Evolutionary conservation across 2,797 vertebrate species (phyloP).

Genomic region (Cephalopachus bancanus): DNA sequence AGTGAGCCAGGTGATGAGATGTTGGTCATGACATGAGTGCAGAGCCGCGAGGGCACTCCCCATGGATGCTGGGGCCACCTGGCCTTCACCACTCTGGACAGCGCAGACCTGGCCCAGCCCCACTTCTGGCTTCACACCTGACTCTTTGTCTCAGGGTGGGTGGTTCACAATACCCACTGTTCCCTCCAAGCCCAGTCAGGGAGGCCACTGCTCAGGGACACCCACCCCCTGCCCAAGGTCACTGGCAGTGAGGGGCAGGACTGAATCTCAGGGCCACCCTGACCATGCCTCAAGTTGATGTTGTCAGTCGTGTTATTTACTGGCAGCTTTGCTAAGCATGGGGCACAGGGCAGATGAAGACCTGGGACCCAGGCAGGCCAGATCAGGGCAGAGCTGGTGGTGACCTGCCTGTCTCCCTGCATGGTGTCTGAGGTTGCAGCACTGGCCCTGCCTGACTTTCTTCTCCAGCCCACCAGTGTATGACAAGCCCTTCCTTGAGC

Average conservation of each 20-base stretch:
- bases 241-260: not conserved
- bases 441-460: rapidly evolving
- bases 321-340: rapidly evolving
- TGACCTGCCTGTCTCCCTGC: too few species aligned
- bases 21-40: constrained; percentile 98
- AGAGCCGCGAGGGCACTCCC: not conserved
- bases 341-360: not conserved
- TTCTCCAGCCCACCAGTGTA: too few species aligned
- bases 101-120: too few species aligned
- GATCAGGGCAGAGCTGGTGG: rapidly evolving
- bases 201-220: too few species aligned
- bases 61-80: too few species aligned
- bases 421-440: not conserved
- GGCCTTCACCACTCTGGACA: too few species aligned
- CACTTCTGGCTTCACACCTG: too few species aligned
- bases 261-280: rapidly evolving
- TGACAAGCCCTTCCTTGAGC: not conserved
- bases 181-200: too few species aligned
- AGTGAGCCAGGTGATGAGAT: constrained; percentile 99
- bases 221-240: rapidly evolving
- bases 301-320: rapidly evolving
- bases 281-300: rapidly evolving
- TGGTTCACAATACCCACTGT: too few species aligned
- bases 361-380: not conserved
- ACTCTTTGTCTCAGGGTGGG: too few species aligned